Conservation (phyloP, 1,140 invertebrate genomes). For the Psix sp. region DNA sequence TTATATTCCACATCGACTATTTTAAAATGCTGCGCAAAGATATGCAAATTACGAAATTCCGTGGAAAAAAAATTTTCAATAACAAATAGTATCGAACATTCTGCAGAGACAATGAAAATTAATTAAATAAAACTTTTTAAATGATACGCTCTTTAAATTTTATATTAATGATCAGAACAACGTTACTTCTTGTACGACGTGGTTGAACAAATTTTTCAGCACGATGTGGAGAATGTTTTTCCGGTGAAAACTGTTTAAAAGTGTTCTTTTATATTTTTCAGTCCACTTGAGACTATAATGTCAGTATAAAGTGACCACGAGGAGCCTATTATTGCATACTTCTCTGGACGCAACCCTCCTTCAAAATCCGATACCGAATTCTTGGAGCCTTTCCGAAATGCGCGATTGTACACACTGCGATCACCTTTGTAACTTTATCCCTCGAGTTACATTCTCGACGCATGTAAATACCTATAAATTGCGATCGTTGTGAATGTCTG, state of each 20-base stretch:
- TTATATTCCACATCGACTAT: too few relatives aligned
- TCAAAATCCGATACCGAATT: conserved; percentile 51
- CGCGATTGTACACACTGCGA: conserved; percentile 24
- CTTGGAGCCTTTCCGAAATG: conserved; percentile 25
- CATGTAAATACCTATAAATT: conserved; percentile 55
- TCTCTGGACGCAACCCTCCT: conserved; percentile 40
- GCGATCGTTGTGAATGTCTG: conserved; percentile 42
- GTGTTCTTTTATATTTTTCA: conserved; percentile 44
- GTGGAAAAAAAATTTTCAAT: too few relatives aligned
- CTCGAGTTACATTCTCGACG: conserved; percentile 41
- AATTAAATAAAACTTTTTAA: too few relatives aligned
- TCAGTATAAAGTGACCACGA: conserved; percentile 55
- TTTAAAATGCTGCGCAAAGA: too few relatives aligned
- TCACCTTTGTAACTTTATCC: conserved; percentile 56
- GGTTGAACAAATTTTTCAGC: conserved; percentile 14
- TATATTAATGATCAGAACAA: conserved; percentile 13
- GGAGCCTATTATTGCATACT: conserved; percentile 56
- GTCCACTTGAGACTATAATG: conserved; percentile 51
- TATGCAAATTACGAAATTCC: too few relatives aligned
- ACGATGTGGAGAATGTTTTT: conserved; percentile 36
- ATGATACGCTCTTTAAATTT: too few relatives aligned
- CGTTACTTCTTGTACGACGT: conserved; percentile 14
- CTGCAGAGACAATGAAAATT: too few relatives aligned
- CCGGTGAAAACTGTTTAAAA: conserved; percentile 39
- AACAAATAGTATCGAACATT: too few relatives aligned